Evolutionary conservation across 2,797 vertebrate species (phyloP).

Genomic region (Salmo trutta): DNA sequence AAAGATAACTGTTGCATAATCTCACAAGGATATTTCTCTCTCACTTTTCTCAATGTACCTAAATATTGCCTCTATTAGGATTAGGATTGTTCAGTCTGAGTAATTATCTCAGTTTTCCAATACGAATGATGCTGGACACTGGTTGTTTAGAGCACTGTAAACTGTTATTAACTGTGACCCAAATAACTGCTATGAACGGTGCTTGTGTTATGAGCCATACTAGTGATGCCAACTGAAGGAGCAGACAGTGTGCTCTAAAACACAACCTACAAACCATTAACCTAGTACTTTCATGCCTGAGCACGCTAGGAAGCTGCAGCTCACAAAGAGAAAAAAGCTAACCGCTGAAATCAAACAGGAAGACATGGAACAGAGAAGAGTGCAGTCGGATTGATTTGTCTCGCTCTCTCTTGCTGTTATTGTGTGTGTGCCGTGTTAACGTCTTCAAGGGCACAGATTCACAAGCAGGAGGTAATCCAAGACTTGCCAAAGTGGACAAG

Average conservation of each 20-base stretch:
- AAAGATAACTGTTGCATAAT: not conserved
- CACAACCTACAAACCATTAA: slow-evolving; percentile 24
- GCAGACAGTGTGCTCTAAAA: slow-evolving; percentile 16
- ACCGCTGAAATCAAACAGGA: slow-evolving; percentile 5
- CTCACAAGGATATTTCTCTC: not conserved
- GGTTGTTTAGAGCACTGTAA: not conserved
- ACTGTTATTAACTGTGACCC: not conserved
- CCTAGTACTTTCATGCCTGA: slow-evolving; percentile 14
- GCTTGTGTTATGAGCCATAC: not conserved
- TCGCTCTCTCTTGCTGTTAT: not conserved
- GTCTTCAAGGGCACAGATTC: not conserved
- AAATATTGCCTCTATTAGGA: no score
- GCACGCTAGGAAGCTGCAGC: slow-evolving; percentile 3
- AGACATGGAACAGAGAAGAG: not conserved
- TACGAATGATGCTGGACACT: not conserved
- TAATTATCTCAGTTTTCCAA: not conserved
- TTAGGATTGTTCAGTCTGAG: not conserved
- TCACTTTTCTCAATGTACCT: not conserved
- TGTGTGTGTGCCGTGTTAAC: not conserved
- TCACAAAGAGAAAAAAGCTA: not conserved
- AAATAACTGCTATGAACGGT: not conserved
- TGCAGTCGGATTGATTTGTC: not conserved
- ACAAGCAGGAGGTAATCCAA: not conserved
- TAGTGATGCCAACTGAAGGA: slow-evolving; percentile 10
- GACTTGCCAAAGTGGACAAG: not conserved